Percentiles rank a stretch among this genome's conserved stretches.
These are phyloP conservation scores for Cochlearius cochlearius DNA, from an alignment of 2,113 vertebrate species.

Conservation along the genomic window DNA sequence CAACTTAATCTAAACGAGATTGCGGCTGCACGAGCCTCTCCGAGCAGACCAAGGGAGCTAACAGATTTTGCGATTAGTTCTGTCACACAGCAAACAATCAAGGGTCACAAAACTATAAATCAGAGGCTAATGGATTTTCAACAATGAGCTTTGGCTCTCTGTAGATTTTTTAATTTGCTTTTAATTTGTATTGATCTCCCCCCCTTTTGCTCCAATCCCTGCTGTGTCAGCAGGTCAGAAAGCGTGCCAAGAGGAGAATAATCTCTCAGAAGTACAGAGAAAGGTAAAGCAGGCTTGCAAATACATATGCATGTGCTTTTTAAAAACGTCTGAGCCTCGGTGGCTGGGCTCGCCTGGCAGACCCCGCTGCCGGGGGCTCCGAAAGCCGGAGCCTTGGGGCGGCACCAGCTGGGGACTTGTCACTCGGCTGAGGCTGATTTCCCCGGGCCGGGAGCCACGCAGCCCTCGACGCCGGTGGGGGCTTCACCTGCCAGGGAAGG, in stretches of 20 bases:
- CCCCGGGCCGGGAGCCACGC: background rate
- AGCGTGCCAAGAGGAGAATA: background rate
- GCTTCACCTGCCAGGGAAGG: background rate
- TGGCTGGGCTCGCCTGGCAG: background rate
- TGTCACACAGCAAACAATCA: slow-evolving; percentile 49
- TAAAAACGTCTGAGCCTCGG: background rate
- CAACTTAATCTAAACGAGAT: background rate
- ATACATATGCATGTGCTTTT: background rate
- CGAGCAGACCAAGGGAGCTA: background rate
- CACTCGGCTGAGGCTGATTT: background rate
- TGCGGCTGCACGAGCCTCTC: background rate
- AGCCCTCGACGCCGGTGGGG: background rate
- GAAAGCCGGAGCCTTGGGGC: background rate
- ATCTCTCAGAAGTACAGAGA: background rate
- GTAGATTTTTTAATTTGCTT: slow-evolving; percentile 82
- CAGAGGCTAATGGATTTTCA: slow-evolving; percentile 69
- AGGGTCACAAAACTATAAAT: slow-evolving; percentile 32
- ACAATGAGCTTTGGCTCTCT: slow-evolving; percentile 32
- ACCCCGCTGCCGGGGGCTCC: background rate
- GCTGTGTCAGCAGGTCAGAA: slow-evolving; percentile 75
- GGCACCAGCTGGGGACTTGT: background rate
- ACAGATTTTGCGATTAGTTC: slow-evolving; percentile 28
- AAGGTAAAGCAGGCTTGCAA: background rate
- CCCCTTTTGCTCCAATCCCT: slow-evolving; percentile 73
- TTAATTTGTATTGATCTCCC: slow-evolving; percentile 86